Conservation (phyloP, 2,888 invertebrate species). For the Leptopilina myrica region DNA sequence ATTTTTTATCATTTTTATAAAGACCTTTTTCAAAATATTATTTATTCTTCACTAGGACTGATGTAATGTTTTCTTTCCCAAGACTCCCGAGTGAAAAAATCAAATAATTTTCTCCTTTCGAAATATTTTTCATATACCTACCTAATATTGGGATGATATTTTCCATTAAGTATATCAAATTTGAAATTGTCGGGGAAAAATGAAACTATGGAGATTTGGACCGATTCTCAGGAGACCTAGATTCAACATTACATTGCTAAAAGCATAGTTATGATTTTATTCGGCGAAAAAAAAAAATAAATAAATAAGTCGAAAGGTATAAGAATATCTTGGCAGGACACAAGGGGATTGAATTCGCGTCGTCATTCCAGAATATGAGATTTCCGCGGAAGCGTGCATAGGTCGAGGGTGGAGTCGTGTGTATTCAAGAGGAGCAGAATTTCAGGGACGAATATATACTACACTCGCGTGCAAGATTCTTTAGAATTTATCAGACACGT, state of each 20-base stretch:
- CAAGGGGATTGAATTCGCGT: slow-evolving; percentile 65
- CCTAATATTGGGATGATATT: too few species aligned
- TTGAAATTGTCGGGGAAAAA: too few species aligned
- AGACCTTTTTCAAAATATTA: too few species aligned
- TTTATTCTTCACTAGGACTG: too few species aligned
- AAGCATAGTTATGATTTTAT: slow-evolving; percentile 38
- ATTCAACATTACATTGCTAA: slow-evolving; percentile 39
- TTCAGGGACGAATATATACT: slow-evolving; percentile 60
- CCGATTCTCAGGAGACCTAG: neutral
- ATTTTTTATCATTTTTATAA: too few species aligned
- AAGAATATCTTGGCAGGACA: slow-evolving; percentile 52
- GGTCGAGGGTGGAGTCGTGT: slow-evolving; percentile 56
- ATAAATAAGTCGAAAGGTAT: slow-evolving; percentile 3
- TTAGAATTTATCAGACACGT: slow-evolving; percentile 28
- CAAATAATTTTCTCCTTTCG: too few species aligned
- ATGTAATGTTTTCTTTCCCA: too few species aligned
- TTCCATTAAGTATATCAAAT: too few species aligned
- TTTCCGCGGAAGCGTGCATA: slow-evolving; percentile 62
- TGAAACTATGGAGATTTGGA: neutral
- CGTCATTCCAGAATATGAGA: slow-evolving; percentile 73
- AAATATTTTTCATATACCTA: too few species aligned
- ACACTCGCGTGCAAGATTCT: slow-evolving; percentile 48
- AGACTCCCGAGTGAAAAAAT: too few species aligned
- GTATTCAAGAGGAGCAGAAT: slow-evolving; percentile 59
- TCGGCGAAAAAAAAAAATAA: slow-evolving; percentile 36